phyloP scores from a whole-genome alignment of 2,888 invertebrate species.

The Corythucha ciliata region DNA sequence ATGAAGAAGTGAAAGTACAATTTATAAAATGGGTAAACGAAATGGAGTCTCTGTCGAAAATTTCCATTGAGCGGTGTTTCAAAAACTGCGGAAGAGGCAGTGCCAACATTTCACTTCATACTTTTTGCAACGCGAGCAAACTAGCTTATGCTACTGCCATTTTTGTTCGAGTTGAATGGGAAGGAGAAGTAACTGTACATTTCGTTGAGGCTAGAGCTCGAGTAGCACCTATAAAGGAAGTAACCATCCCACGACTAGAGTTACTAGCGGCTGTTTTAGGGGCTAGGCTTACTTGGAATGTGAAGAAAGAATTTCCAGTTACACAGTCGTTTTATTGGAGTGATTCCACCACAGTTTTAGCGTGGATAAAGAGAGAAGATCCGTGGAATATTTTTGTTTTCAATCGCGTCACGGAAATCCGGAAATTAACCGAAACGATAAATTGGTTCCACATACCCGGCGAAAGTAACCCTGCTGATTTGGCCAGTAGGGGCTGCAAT shows the following conservation, averaged over 20 bases:
- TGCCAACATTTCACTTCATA: slow-evolving; percentile 31
- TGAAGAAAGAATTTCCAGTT: slow-evolving; percentile 6
- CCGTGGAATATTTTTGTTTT: slow-evolving; percentile 35
- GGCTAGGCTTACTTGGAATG: slow-evolving; percentile 29
- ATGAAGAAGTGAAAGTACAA: background rate
- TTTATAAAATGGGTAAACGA: slow-evolving; percentile 12
- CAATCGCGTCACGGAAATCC: slow-evolving; percentile 37
- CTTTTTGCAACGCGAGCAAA: slow-evolving; percentile 36
- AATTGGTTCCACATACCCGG: slow-evolving; percentile 38
- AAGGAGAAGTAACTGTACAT: slow-evolving; percentile 27
- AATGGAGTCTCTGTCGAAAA: background rate
- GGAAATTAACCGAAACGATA: slow-evolving; percentile 22
- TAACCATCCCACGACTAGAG: slow-evolving; percentile 37
- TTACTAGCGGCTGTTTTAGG: slow-evolving; percentile 36
- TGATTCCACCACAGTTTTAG: slow-evolving; percentile 35
- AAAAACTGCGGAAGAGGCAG: background rate
- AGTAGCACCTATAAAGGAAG: slow-evolving; percentile 31
- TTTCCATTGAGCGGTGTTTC: slow-evolving; percentile 1
- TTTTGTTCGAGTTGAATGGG: slow-evolving; percentile 27
- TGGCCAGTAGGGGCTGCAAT: slow-evolving; percentile 34
- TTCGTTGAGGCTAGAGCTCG: slow-evolving; percentile 35
- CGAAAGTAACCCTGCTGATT: slow-evolving; percentile 36
- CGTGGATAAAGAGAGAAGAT: slow-evolving; percentile 35
- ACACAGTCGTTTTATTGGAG: slow-evolving; percentile 33
- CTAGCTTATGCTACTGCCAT: slow-evolving; percentile 31